Evolutionary conservation across 2,113 vertebrate species (phyloP).

Genomic region (Fulmarus glacialis): DNA sequence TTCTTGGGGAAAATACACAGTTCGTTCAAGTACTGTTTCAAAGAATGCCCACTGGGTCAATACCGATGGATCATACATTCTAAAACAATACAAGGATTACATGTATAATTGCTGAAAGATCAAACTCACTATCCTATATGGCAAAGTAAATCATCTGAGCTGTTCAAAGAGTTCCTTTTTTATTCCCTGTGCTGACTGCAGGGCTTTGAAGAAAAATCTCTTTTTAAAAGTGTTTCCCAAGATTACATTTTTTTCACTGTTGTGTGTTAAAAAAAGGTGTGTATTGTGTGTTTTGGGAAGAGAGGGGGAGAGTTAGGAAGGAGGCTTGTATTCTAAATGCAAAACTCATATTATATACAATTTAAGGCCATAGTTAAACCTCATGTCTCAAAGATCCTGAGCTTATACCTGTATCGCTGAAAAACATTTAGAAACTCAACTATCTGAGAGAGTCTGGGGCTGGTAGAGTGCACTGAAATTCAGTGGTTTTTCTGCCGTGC

Average conservation of each 20-base stretch:
- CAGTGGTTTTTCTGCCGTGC: background rate
- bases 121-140: background rate
- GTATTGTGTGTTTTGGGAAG: background rate
- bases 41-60: background rate
- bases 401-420: background rate
- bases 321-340: background rate
- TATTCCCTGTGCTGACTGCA: background rate
- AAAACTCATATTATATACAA: background rate
- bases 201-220: background rate
- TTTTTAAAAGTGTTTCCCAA: background rate
- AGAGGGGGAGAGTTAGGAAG: background rate
- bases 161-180: background rate
- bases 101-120: background rate
- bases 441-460: background rate
- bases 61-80: background rate
- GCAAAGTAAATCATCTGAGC: background rate
- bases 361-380: background rate
- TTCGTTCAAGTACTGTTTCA: background rate
- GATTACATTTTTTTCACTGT: background rate
- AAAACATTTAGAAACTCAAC: background rate
- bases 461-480: background rate
- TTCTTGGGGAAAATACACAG: background rate
- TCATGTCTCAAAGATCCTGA: background rate
- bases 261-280: background rate
- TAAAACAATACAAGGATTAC: background rate